Percentiles rank a stretch among this genome's conserved stretches.
Conservation (phyloP, 1,140 invertebrate species). For the Apocrypta bakeri region DNA sequence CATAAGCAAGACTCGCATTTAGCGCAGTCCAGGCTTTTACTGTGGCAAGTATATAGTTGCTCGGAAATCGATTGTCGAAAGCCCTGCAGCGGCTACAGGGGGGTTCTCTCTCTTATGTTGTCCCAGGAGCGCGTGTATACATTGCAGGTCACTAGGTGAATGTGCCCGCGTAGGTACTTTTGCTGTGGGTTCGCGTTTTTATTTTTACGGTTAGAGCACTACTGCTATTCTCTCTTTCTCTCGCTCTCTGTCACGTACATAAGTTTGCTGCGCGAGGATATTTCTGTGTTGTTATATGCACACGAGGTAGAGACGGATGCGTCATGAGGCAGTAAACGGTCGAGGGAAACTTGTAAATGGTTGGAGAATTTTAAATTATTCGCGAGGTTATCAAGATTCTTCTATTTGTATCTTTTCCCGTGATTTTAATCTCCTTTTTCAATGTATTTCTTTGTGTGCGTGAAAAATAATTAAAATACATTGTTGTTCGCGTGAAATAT, state of each 20-base stretch:
- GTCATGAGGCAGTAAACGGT: background rate
- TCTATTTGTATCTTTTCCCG: no score
- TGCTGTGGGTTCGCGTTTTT: background rate
- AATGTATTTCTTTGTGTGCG: no score
- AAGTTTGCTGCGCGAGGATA: background rate
- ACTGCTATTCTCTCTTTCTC: no score
- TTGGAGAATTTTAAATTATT: background rate
- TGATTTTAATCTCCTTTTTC: no score
- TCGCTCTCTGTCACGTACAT: background rate
- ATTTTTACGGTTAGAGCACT: background rate
- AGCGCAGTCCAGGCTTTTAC: background rate
- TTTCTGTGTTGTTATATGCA: background rate
- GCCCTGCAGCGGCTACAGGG: background rate
- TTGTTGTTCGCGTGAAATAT: no score
- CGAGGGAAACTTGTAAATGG: background rate
- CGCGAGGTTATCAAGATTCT: background rate
- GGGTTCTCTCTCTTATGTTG: background rate
- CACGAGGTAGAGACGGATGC: background rate
- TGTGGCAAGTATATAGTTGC: background rate
- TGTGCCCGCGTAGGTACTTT: background rate
- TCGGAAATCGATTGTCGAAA: background rate
- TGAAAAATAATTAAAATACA: no score
- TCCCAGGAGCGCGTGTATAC: background rate
- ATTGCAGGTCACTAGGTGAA: constrained; percentile 33
- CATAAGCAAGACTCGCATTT: background rate